Percentiles rank a stretch among this genome's conserved stretches.
phyloP scores from a whole-genome alignment of 2,888 invertebrate species.

The Drosophila sordidapex region DNA sequence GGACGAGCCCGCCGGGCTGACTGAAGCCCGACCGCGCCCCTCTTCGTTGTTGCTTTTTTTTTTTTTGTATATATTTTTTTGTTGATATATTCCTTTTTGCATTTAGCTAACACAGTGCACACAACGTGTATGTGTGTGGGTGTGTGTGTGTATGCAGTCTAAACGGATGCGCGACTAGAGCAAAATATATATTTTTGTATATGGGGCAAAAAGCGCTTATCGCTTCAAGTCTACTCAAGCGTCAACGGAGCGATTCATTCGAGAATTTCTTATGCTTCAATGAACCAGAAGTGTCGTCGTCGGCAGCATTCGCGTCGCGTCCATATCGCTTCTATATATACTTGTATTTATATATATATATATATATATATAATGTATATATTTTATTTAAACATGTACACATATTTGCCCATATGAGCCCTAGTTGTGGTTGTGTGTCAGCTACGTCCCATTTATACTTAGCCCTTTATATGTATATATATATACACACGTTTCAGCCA shows the following conservation, averaged over 20 bases:
- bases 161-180: constrained; percentile 61
- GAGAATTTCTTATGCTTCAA: constrained; percentile 80
- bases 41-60: not conserved
- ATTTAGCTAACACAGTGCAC: not conserved
- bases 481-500: constrained; percentile 18
- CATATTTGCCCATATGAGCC: constrained; percentile 18
- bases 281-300: constrained; percentile 78
- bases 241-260: constrained; percentile 79
- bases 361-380: constrained; percentile 31
- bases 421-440: constrained; percentile 40
- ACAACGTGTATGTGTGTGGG: not conserved
- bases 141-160: not conserved
- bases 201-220: constrained; percentile 76
- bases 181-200: constrained; percentile 75
- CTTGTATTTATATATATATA: constrained; percentile 16
- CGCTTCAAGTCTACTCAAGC: constrained; percentile 80
- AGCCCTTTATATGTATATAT: not conserved
- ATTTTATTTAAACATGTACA: constrained; percentile 12
- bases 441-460: constrained; percentile 46
- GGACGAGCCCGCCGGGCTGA: constrained; percentile 71
- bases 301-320: constrained; percentile 48
- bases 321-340: constrained; percentile 35
- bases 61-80: not conserved
- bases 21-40: no score
- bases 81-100: not conserved